phyloP scores from a whole-genome alignment of 2,113 vertebrate genomes.

The Oncorhynchus keta region DNA sequence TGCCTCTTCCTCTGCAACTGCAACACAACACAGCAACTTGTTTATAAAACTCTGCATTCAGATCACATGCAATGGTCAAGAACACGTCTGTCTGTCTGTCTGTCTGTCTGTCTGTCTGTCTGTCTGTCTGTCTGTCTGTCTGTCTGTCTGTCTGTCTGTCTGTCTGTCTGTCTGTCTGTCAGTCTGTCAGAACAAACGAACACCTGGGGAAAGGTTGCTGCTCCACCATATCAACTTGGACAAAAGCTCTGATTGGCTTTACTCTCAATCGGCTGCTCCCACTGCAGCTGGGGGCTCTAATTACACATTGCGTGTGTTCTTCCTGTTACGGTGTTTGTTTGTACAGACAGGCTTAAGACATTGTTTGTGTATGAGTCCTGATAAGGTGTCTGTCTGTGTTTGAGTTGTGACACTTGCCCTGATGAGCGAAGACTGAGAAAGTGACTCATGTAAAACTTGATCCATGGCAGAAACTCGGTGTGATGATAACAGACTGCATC shows the following conservation, averaged over 20 bases:
- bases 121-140: no score
- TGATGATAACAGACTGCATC: neutral
- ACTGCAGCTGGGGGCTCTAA: conserved; percentile 8
- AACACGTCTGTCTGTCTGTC: neutral
- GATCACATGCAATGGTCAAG: neutral
- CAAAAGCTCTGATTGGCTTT: neutral
- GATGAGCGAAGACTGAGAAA: no score
- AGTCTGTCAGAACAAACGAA: neutral
- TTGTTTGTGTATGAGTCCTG: no score
- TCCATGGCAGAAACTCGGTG: neutral
- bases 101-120: no score
- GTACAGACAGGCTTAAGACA: neutral
- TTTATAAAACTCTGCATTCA: neutral
- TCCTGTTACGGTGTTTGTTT: neutral
- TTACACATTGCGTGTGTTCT: conserved; percentile 23
- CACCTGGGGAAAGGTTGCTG: conserved; percentile 47
- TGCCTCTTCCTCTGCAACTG: conserved; percentile 96
- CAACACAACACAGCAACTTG: conserved; percentile 30
- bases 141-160: no score
- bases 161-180: no score
- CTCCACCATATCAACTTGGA: neutral
- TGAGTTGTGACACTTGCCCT: no score
- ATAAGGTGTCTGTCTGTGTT: no score
- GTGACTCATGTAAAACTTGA: no score
- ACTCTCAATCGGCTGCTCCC: conserved; percentile 8